Conservation (phyloP, 2,113 vertebrate genomes). For the Probosciger aterrimus region DNA sequence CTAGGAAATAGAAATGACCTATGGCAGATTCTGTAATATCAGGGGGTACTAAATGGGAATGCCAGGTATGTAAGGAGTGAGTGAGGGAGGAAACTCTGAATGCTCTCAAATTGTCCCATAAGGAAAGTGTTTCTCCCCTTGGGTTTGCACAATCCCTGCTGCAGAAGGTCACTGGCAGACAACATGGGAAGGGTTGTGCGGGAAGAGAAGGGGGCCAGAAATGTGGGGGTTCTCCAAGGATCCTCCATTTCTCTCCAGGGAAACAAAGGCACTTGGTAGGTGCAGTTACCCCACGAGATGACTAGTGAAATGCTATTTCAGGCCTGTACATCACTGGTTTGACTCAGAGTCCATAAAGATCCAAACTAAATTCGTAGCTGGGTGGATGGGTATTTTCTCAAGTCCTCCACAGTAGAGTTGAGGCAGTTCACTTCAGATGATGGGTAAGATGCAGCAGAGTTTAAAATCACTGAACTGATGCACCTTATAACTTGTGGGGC, state of each 20-base stretch:
- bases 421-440: background rate
- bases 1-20: background rate
- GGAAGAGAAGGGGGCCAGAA: background rate
- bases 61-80: background rate
- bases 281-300: accelerated
- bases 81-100: background rate
- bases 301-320: background rate
- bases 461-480: background rate
- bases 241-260: background rate
- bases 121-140: background rate
- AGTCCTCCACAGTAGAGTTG: background rate
- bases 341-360: background rate
- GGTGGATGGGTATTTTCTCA: background rate
- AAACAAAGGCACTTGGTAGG: background rate
- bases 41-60: background rate
- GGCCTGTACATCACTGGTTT: background rate
- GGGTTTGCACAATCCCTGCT: too few species aligned
- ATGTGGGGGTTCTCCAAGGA: background rate
- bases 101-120: too few species aligned
- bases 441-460: background rate
- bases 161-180: too few species aligned
- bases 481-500: accelerated
- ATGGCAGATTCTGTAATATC: too few species aligned
- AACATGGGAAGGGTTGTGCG: too few species aligned
- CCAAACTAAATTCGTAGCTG: too few species aligned